Evolutionary conservation across 1,140 invertebrate species (phyloP), one percentile per base, ranked within the genome.

Genomic region (Elymnias hypermnestra): DNA sequence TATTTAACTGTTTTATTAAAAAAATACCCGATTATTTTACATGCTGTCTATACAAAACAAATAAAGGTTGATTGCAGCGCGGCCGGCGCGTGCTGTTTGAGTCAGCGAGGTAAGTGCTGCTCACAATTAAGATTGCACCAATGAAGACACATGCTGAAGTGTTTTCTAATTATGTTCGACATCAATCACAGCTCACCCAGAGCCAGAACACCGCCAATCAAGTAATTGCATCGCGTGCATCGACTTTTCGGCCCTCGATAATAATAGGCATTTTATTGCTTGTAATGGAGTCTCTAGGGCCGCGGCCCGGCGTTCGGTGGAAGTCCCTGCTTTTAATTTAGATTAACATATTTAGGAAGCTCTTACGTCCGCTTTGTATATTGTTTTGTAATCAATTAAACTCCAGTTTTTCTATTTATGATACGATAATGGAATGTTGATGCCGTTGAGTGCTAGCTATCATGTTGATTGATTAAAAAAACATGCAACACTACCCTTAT

Each of bases 191-290:
- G 54, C 61, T 63, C 66, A 52, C 54, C 63, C 64, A 52, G 66
- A 61, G 52, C 62, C 77, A 81, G 76, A 79, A 73, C 76, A 74
- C 75, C 67, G 70, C 78, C 78, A 84, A 84, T 84, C 81, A 84
- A 77, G 78, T 84, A 83, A 84, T 84, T 84, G 81, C 78, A 83
- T 84, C 78, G 81, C 81, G 81, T 84, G 81, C 81, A 82, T 81
- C 74, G 75, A 72, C 76, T 84, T 83, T 84, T 84, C 71, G 76
- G 76, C 75, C 72, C 76, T 83, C 77, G 81, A 84, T 84, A 84
- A 84, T 82, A 82, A 84, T 82, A 84, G 79, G 72, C 81, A 83
- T 84, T 84, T 84, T 83, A 84, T 84, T 83, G 68, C 74, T 68
- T 53, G 59, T 84, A 84, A 84, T 84, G 74, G 71, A 84, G 74